A percentile compares a stretch with the other conserved stretches of the same genome.
Evolutionary conservation across 2,113 vertebrate genomes (phyloP).

Genomic region (Strigops habroptila): DNA sequence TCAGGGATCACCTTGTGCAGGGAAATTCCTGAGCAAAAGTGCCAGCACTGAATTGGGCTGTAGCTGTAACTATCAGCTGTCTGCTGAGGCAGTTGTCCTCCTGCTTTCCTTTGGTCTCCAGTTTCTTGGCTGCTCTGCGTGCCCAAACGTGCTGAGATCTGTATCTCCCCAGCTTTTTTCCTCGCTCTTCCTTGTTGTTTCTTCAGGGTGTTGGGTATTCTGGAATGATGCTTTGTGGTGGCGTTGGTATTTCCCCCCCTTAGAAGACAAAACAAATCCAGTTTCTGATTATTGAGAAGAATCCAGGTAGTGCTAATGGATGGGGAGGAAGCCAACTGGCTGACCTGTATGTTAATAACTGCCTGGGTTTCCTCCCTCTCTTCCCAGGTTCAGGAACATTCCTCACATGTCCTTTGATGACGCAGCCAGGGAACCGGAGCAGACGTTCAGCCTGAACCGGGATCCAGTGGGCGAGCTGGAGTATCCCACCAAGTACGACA

Average conservation of each 20-base stretch:
- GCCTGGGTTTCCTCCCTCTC: background rate
- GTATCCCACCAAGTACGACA: conserved; percentile 90
- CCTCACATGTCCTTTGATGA: conserved; percentile 98
- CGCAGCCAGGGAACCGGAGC: conserved; percentile 87
- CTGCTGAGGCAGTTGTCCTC: background rate
- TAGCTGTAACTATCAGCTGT: background rate
- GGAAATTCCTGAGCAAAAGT: background rate
- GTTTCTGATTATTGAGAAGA: background rate
- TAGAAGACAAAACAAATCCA: background rate
- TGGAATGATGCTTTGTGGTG: background rate
- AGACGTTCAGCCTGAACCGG: conserved; percentile 89
- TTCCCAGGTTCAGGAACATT: conserved; percentile 90
- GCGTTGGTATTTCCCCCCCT: too few species aligned
- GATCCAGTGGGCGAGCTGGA: conserved; percentile 87
- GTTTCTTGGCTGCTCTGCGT: background rate
- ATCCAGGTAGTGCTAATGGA: rapidly evolving
- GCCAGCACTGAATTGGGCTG: background rate
- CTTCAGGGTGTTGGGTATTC: background rate
- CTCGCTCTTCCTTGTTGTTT: background rate
- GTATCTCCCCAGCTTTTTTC: background rate
- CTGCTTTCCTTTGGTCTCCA: background rate
- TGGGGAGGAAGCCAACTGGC: background rate
- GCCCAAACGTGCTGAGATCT: rapidly evolving
- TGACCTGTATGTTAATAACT: background rate
- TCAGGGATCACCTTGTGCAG: background rate